phyloP scores from a whole-genome alignment of 2,113 vertebrate species.

The Syngnathus typhle region DNA sequence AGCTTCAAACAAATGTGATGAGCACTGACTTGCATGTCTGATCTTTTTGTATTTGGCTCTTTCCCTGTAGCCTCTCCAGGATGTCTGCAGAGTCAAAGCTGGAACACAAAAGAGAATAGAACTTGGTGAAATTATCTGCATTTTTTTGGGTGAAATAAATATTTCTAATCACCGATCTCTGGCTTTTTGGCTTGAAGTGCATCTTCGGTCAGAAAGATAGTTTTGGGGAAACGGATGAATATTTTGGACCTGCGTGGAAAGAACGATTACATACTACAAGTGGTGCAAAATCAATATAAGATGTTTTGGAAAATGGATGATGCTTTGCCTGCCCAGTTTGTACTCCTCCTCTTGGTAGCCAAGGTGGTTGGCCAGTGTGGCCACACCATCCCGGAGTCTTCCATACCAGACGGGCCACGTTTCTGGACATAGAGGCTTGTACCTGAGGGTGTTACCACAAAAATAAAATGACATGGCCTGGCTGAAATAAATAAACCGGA shows the following conservation, averaged over 20 bases:
- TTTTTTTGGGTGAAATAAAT: background rate
- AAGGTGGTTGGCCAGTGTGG: conserved; percentile 83
- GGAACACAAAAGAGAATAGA: conserved; percentile 15
- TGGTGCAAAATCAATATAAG: background rate
- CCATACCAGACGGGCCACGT: conserved; percentile 93
- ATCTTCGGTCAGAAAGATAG: conserved; percentile 92
- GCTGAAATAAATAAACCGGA: background rate
- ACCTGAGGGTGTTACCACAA: conserved; percentile 64
- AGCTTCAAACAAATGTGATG: background rate
- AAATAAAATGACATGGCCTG: conserved; percentile 1
- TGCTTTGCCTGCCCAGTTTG: conserved; percentile 88
- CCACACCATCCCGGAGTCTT: conserved; percentile 81
- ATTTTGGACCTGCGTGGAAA: conserved; percentile 84
- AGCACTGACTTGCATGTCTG: conserved; percentile 79
- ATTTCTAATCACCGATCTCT: conserved; percentile 75
- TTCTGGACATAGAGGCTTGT: conserved; percentile 92
- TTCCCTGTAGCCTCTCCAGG: conserved; percentile 88
- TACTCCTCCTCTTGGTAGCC: conserved; percentile 93
- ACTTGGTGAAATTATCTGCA: too few species aligned
- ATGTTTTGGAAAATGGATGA: background rate
- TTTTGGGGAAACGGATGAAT: conserved; percentile 98
- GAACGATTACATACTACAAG: background rate
- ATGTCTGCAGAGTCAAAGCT: conserved; percentile 87
- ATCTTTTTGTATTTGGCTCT: conserved; percentile 85
- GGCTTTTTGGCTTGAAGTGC: conserved; percentile 88